A percentile compares a stretch with the other conserved stretches of the same genome.
These are phyloP conservation scores for Volucella zonaria DNA, from an alignment of 2,888 invertebrate genomes.

Conservation along the genomic window DNA sequence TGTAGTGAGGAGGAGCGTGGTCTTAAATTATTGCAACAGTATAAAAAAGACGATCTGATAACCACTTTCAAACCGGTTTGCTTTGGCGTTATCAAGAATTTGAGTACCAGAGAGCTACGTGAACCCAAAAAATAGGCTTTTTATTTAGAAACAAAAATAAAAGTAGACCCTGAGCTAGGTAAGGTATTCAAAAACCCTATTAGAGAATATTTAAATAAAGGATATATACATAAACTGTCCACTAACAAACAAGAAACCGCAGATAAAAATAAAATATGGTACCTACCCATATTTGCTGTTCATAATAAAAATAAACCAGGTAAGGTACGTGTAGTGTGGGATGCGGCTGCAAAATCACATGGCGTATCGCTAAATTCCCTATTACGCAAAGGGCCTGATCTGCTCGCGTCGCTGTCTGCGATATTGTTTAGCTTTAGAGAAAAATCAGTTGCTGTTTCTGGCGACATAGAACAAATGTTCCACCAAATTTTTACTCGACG, in stretches of 20 bases:
- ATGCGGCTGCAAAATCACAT: too few species aligned
- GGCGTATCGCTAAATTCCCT: conserved; percentile 3
- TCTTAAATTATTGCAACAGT: neutral
- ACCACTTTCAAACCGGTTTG: neutral
- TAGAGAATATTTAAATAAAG: too few species aligned
- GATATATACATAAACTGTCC: too few species aligned
- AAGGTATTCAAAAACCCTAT: conserved; percentile 8
- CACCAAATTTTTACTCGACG: too few species aligned
- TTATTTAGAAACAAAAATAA: too few species aligned
- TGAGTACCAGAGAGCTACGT: neutral
- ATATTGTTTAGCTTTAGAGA: too few species aligned
- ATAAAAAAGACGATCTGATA: neutral
- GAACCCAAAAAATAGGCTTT: neutral
- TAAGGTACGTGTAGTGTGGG: conserved; percentile 9
- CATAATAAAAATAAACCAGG: conserved; percentile 20
- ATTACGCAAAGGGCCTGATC: neutral
- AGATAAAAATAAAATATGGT: conserved; percentile 7
- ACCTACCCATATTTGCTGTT: conserved; percentile 27
- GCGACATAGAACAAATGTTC: too few species aligned
- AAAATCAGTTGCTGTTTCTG: too few species aligned
- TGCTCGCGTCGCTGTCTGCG: neutral
- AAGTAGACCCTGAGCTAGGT: neutral
- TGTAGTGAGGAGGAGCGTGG: conserved; percentile 2
- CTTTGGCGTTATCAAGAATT: conserved; percentile 8
- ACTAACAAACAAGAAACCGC: neutral